Evolutionary conservation across 2,888 invertebrate species (phyloP), one percentile per base, ranked within the genome.

Genomic region (Sphinx pinastri): DNA sequence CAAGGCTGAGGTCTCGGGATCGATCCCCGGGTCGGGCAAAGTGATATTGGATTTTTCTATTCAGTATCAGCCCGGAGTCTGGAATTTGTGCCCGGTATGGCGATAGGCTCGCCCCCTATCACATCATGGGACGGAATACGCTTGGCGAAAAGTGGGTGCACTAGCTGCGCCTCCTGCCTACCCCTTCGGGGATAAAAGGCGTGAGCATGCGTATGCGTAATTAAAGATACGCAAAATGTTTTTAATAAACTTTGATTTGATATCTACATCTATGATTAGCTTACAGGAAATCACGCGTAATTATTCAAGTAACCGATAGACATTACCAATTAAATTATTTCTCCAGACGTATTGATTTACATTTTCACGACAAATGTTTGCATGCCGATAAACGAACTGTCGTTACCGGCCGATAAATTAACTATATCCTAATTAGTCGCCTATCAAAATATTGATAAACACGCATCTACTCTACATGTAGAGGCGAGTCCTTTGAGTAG

Each of bases 381-480:
- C 19, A 16, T 13, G 19, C 19, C 49, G 63, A 63, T 49, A 63
- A 49, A 63, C 49, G 16, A 16, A 45, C 47, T 60, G 49, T 63
- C 19, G 7, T 2, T 47, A 63, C 7, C 49, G 49, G 19, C 7
- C 13, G 10, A 49, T 49, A 63, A 25, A 63, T 63, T 63, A 19
- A 47, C 19, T 63, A 49, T 19, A 49, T 25, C 63, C 63, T 25
- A 47, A 63, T 63, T 63, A 63, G 49, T 19, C 47, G 2, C 47
- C 11, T 49, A 63, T 63, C 63, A 63, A 63, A 63, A 63, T 47
- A 63, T 19, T 47, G 63, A 63, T 63, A 63, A 60, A 47, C 63
- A 63, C 49, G 45, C 47, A 19, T 19, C 60, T 47, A 47, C 13
- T 63, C 25, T 19, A 19, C 19, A 16, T 19, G 14, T 51, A 51